phyloP scores from a whole-genome alignment of 2,113 vertebrate species.

The Strigops habroptila region DNA sequence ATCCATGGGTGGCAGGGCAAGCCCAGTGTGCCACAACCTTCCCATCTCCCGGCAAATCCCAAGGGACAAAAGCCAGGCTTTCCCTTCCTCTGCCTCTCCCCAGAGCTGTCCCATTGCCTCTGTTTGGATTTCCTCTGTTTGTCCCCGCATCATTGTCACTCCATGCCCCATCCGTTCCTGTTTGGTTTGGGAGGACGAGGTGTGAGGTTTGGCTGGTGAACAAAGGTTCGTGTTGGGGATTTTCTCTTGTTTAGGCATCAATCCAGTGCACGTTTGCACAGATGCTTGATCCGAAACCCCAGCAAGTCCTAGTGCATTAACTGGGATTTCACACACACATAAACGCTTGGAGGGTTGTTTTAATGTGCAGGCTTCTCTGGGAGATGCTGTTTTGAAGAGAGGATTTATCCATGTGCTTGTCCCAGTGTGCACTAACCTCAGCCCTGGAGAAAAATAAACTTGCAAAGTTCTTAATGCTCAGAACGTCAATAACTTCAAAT shows the following conservation, averaged over 20 bases:
- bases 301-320: not conserved
- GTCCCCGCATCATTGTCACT: not conserved
- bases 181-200: not conserved
- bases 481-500: not conserved
- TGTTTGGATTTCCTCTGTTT: not conserved
- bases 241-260: not conserved
- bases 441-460: not conserved
- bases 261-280: not conserved
- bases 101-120: not conserved
- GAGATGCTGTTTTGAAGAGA: not conserved
- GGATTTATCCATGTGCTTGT: not conserved
- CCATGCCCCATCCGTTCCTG: accelerated
- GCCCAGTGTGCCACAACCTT: not conserved
- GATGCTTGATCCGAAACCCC: not conserved
- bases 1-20: not conserved
- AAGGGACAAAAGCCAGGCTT: not conserved
- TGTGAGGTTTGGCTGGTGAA: not conserved
- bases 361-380: not conserved
- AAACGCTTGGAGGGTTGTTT: not conserved
- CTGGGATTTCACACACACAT: not conserved
- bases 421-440: not conserved
- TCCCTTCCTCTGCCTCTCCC: not conserved
- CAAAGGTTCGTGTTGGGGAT: not conserved
- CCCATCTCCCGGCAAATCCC: not conserved
- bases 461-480: not conserved